Evolutionary conservation across 2,797 vertebrate genomes (phyloP), one percentile per base, ranked within the genome.

Genomic region (Helarctos malayanus): DNA sequence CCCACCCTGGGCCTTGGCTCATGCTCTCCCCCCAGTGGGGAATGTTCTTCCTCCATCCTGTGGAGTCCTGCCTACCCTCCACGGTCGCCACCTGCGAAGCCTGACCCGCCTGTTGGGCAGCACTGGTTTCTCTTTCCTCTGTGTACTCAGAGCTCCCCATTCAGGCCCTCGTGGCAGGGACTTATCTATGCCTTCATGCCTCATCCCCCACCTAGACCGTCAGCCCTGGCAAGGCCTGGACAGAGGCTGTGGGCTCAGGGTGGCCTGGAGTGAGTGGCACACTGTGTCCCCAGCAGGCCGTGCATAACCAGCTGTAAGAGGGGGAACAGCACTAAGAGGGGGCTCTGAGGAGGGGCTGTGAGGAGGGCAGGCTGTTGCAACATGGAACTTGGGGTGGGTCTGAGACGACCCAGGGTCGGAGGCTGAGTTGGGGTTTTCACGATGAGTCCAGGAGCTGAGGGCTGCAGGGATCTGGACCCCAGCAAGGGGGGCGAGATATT

Each of bases 191-290:
- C 29, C 63, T 47, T 73, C 35, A 7, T 14, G n/a, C 27, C 81
- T 15, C 38, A 3, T 35, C 19, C 61, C 52, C 69, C 3, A 18
- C 32, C 41, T 10, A 10, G 27, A 5, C 52, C 0, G 0, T 15
- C 69, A 5, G 35, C 14, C 19, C 1, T 0, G 23, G 65, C 14
- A 15, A 19, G 35, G 32, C 52, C 23, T 19, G 82, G 38, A 13
- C 79, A 57, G 85, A 73, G 49, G 38, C 14, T 3, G n/a, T 52
- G 61, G 87, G 35, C 47, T 2, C 1, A 0, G 56, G 45, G 3
- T 8, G 57, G 32, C 14, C 0, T 2, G 29, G 13, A 11, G n/a
- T 21, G 57, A 52, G 27, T 1, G 18, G 59, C 2, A 3, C 2
- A 1, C 25, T 1, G 27, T 2, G 13, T 32, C 56, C 49, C 52